Evolutionary conservation across 1,140 invertebrate species (phyloP), one percentile per base, ranked within the genome.

Genomic region (Pygmarrhopalites habei): DNA sequence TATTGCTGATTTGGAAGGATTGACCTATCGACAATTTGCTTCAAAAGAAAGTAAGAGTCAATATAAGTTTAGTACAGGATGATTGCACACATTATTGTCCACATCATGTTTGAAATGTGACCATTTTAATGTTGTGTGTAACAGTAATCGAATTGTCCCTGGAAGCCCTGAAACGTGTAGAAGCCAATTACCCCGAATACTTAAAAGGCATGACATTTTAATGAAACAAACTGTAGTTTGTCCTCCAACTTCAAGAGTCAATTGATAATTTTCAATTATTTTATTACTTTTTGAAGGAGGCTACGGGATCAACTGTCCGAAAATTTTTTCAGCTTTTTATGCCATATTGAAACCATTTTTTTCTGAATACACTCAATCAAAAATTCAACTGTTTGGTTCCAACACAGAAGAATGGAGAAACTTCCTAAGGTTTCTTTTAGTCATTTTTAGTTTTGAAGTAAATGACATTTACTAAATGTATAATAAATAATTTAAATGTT

Each of bases 21-120:
- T 67, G 7, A 51, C 29, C n/a, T 64, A 58, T n/a, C 21, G 60
- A 5, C 60, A 67, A 28, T 32, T 67, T 2, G 61, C 61, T 0
- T 67, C 65, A 5, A 39, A 64, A 17, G 46, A 56, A 47, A 30
- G 65, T 66, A 44, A 52, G 23, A n/a, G n/a, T n/a, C n/a, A n/a
- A n/a, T n/a, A n/a, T n/a, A n/a, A n/a, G n/a, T n/a, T n/a, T n/a
- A n/a, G n/a, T n/a, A n/a, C n/a, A 12, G 21, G 21, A 49, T 12
- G 10, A 14, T 49, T 10, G 12, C 21, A 10, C 21, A 49, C 12
- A 12, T 12, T 25, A 10, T 12, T 17, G 25, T 55, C 29, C 21
- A 12, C 14, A 10, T 25, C 14, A 17, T 55, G 14, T 23, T 32
- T 23, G 21, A 10, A 41, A 41, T 55, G n/a, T n/a, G n/a, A n/a